Evolutionary conservation across 2,888 invertebrate species (phyloP), one percentile per base, ranked within the genome.

Genomic region (Drosophila demipolita): DNA sequence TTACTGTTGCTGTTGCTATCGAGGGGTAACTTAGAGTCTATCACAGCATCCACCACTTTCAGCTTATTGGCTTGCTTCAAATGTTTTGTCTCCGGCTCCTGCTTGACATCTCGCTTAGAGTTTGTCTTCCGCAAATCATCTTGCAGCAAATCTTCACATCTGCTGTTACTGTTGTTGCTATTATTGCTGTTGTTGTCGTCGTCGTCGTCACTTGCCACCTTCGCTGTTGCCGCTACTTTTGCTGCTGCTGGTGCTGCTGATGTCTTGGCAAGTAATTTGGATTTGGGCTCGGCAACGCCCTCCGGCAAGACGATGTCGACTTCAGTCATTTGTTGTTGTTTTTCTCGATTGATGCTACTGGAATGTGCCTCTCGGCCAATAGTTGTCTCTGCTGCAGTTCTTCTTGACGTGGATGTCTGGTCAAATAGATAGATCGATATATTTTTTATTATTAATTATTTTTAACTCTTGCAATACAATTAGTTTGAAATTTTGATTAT

Each of bases 271-370:
- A 83, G 89, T 53, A 78, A 68, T 74, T 83, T 87, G 71, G 86
- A 82, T 70, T 78, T 88, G 73, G 86, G 82, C 82, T 83, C 78
- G 75, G 89, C 80, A 78, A 90, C 84, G 79, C 90, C 86, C 79
- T 92, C 92, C 74, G 92, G 91, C 83, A 91, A 89, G 70, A 84
- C 90, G 81, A 89, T 87, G 82, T 91, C 91, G 72, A 91, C 91
- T 85, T 91, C 91, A 83, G 91, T 91, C 91, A 91, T 91, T 89
- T 87, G 90, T 72, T 73, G 72, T 76, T 72, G 72, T 81, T 79
- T 73, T 78, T 49, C 73, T 73, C 69, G 42, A 26, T 61, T 68
- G 48, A 35, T 68, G 49, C 35, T 73, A 50, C 58, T 78, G 81
- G 78, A 78, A 80, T 80, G 81, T 80, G 66, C 73, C 80, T 40